Evolutionary conservation across 2,113 vertebrate genomes (phyloP), one percentile per base, ranked within the genome.

Genomic region (Pluvianellus socialis): DNA sequence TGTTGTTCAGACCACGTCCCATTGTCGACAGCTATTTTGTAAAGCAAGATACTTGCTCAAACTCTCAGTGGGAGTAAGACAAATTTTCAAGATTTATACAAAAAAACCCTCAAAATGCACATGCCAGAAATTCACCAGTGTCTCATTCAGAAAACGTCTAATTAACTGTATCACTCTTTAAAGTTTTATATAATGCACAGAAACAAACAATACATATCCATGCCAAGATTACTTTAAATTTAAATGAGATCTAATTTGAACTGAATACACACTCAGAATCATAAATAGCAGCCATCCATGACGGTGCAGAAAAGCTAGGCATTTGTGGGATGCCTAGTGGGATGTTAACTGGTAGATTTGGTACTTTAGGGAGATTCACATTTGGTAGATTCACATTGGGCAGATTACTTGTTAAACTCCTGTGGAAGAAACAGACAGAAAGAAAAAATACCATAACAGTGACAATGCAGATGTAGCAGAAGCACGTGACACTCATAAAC

Each of bases 331-430:
- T 99, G 99, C 99, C 99, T 99, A 99, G 99, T 97, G 99, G 99
- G 99, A 99, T 99, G 99, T 99, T 99, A 99, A 99, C 99, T 99
- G 99, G 99, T 98, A 99, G 99, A 98, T 99, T 99, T 99, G 99
- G 98, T 99, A 99, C 99, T 99, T 99, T 99, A 98, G 99, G 99
- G 98, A 99, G 99, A 98, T 99, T 99, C 99, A 99, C 99, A 99
- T 99, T 99, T 99, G 99, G 99, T 99, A 99, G 99, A 98, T 99
- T 99, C 99, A 99, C 99, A 99, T 99, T 99, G 99, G 99, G 99
- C 98, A 99, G 99, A 99, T 99, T 99, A 99, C 98, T 99, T 98
- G 99, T 98, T 99, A 99, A 98, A 98, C 98, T 99, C 99, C 99
- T 99, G 99, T 98, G 99, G 99, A 98, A 98, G 98, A 99, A 99